A percentile compares a stretch with the other conserved stretches of the same genome.
These are phyloP conservation scores for Epizoanthus stellaris DNA, from an alignment of 92 coral and sea anemone species.

Conservation along the genomic window DNA sequence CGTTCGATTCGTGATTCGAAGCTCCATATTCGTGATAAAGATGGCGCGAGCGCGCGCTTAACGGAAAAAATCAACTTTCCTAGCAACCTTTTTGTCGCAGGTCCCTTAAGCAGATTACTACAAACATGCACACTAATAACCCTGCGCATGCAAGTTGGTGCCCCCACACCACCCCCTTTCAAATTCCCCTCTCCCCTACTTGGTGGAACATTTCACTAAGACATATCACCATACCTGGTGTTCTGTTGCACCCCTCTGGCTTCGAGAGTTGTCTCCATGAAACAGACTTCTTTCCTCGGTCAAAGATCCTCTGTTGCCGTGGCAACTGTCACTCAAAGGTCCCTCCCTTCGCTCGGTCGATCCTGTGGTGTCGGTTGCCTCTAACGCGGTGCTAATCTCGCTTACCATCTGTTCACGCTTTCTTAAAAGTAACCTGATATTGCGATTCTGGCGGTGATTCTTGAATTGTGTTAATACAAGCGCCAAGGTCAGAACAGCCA, in stretches of 20 bases:
- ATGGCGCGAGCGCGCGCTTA: no score
- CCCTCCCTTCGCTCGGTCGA: background rate
- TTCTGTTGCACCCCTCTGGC: background rate
- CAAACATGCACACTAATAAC: no score
- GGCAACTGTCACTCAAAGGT: background rate
- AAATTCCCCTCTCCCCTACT: no score
- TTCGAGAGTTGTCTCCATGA: background rate
- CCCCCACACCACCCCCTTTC: no score
- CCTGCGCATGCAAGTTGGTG: no score
- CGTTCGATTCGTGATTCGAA: no score
- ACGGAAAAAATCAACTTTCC: no score
- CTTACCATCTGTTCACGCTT: background rate
- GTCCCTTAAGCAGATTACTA: no score
- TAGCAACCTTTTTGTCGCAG: no score
- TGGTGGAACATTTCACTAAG: no score
- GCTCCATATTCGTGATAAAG: no score
- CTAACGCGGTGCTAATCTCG: slow-evolving; percentile 20
- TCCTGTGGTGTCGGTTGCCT: slow-evolving; percentile 10
- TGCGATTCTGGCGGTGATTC: background rate
- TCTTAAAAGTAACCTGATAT: background rate
- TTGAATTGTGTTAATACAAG: background rate
- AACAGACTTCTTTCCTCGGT: slow-evolving; percentile 8
- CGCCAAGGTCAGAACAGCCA: background rate
- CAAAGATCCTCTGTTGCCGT: background rate
- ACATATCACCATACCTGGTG: background rate